phyloP scores from a whole-genome alignment of 2,888 invertebrate genomes.

The Spodoptera exigua region DNA sequence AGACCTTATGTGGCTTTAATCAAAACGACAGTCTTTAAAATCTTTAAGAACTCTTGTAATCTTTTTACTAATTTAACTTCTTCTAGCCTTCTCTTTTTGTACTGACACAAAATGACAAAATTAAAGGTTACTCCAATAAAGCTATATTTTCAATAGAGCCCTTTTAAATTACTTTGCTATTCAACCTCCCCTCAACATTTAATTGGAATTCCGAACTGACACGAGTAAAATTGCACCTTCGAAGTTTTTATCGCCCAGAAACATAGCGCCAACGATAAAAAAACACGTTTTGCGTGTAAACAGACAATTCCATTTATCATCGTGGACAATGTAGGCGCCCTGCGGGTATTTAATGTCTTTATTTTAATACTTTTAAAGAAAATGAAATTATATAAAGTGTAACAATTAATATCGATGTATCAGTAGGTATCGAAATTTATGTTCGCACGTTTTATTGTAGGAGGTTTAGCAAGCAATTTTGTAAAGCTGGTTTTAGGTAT shows the following conservation, averaged over 20 bases:
- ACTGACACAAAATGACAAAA: conserved; percentile 6
- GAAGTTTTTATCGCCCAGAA: not conserved
- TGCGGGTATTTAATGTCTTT: conserved; percentile 13
- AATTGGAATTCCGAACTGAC: not conserved
- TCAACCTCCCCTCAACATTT: not conserved
- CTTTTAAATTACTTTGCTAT: not conserved
- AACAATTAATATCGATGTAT: no score
- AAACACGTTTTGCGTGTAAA: conserved; percentile 17
- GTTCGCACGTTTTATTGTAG: no score
- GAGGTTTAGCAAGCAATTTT: no score
- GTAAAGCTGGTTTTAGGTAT: no score
- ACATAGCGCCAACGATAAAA: conserved; percentile 1
- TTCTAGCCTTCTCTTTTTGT: conserved; percentile 1
- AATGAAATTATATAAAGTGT: no score
- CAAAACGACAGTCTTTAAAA: conserved; percentile 10
- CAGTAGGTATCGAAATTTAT: no score
- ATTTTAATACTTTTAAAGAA: conserved; percentile 3
- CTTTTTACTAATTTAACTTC: conserved; percentile 12
- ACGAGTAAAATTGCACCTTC: not conserved
- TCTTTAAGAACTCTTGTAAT: conserved; percentile 21
- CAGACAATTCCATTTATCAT: conserved; percentile 15
- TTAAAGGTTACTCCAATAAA: not conserved
- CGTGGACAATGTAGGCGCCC: conserved; percentile 9
- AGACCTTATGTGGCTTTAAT: conserved; percentile 21
- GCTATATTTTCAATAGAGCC: not conserved